phyloP scores from a whole-genome alignment of 92 coral and sea anemone genomes.

The Zoanthus sociatus region DNA sequence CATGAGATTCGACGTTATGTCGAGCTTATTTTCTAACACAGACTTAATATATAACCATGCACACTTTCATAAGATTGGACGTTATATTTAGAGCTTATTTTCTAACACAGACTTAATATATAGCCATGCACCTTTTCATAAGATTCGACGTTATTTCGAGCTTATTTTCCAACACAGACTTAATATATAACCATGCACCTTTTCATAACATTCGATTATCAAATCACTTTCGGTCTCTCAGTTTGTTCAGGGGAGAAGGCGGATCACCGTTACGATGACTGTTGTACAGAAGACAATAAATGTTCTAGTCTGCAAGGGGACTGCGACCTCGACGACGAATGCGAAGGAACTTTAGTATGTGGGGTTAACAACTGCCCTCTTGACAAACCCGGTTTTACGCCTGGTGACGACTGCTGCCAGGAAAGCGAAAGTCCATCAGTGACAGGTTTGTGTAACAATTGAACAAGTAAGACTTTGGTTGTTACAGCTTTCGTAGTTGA shows the following conservation, averaged over 20 bases:
- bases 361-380: conserved; percentile 13
- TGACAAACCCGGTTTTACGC: conserved; percentile 1
- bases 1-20: too few species aligned
- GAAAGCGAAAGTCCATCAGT: background rate
- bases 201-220: background rate
- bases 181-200: too few species aligned
- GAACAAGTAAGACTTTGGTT: too few species aligned
- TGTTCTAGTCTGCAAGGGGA: conserved; percentile 5
- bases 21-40: too few species aligned
- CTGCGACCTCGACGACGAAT: background rate
- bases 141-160: too few species aligned
- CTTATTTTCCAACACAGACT: too few species aligned
- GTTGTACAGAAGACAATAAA: background rate
- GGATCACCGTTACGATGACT: conserved; percentile 5
- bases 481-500: too few species aligned
- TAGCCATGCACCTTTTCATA: too few species aligned
- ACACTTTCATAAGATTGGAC: too few species aligned
- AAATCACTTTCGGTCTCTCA: background rate
- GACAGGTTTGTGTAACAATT: background rate
- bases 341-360: background rate
- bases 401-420: conserved; percentile 30
- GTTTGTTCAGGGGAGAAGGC: conserved; percentile 21
- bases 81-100: too few species aligned
- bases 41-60: too few species aligned
- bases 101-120: too few species aligned